These are phyloP conservation scores for Crepidodera aurea DNA, from an alignment of 2,888 invertebrate genomes.

Conservation along the genomic window DNA sequence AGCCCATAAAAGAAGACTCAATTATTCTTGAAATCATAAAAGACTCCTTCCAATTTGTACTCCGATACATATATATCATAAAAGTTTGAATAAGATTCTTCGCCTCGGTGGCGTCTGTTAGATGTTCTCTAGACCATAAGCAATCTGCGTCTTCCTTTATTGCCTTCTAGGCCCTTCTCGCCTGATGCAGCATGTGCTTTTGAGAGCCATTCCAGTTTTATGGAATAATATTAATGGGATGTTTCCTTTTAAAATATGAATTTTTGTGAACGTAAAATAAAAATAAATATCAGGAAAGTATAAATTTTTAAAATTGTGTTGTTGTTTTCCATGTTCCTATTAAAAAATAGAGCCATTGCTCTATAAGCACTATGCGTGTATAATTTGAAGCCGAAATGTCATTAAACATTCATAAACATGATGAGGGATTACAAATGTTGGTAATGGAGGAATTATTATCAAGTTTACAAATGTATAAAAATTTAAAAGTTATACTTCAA, in stretches of 20 bases:
- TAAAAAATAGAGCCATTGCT: no score
- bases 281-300: no score
- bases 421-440: no score
- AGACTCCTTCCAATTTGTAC: constrained; percentile 22
- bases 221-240: constrained; percentile 53
- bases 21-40: constrained; percentile 3
- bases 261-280: background rate
- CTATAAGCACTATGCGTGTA: no score
- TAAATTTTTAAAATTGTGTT: no score
- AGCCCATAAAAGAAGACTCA: background rate
- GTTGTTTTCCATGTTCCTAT: no score
- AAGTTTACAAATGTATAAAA: no score
- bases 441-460: no score
- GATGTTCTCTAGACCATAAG: constrained; percentile 50
- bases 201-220: constrained; percentile 53
- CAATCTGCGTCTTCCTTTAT: constrained; percentile 49
- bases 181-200: constrained; percentile 54
- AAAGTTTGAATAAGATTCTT: constrained; percentile 29
- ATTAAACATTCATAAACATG: no score
- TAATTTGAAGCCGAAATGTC: no score
- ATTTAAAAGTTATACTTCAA: no score
- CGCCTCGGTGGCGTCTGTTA: constrained; percentile 36
- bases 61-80: constrained; percentile 29
- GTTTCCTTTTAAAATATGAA: background rate
- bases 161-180: constrained; percentile 37